Evolutionary conservation across 2,113 vertebrate species (phyloP).

Genomic region (Choloepus hoffmanni): DNA sequence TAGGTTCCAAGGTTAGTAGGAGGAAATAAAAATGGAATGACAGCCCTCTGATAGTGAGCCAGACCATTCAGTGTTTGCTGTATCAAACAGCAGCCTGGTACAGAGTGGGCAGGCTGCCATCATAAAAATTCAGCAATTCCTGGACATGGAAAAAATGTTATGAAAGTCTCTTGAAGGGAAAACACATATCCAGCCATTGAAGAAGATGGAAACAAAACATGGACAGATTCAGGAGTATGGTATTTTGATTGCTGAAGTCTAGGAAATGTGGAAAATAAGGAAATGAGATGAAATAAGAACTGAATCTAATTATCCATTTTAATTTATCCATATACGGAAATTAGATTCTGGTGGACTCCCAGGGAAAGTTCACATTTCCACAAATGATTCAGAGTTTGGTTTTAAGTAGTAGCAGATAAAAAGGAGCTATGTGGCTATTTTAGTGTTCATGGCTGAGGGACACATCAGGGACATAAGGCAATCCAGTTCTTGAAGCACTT

Average conservation of each 20-base stretch:
- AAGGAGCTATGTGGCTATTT: slow-evolving; percentile 48
- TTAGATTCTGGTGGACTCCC: slow-evolving; percentile 54
- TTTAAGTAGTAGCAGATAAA: slow-evolving; percentile 58
- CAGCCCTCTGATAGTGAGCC: not conserved
- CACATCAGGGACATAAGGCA: not conserved
- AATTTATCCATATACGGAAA: slow-evolving; percentile 51
- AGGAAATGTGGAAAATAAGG: slow-evolving; percentile 81
- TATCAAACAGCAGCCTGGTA: slow-evolving; percentile 18
- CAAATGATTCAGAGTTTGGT: slow-evolving; percentile 17
- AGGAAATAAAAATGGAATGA: not conserved
- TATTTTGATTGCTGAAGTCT: slow-evolving; percentile 39
- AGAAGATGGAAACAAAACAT: slow-evolving; percentile 66
- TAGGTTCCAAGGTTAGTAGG: slow-evolving; percentile 27
- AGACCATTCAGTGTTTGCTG: not conserved
- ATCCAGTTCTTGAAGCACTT: slow-evolving; percentile 53
- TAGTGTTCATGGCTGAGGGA: not conserved
- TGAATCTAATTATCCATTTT: slow-evolving; percentile 63
- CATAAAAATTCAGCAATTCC: not conserved
- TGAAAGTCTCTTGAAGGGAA: slow-evolving; percentile 65
- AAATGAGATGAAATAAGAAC: slow-evolving; percentile 77
- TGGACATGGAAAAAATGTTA: slow-evolving; percentile 46
- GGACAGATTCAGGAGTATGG: slow-evolving; percentile 62
- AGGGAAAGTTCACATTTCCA: slow-evolving; percentile 68
- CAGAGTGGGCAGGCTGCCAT: not conserved
- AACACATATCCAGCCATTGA: slow-evolving; percentile 11